Conservation (phyloP, 2,113 vertebrate genomes). For the Boleophthalmus pectinirostris region DNA sequence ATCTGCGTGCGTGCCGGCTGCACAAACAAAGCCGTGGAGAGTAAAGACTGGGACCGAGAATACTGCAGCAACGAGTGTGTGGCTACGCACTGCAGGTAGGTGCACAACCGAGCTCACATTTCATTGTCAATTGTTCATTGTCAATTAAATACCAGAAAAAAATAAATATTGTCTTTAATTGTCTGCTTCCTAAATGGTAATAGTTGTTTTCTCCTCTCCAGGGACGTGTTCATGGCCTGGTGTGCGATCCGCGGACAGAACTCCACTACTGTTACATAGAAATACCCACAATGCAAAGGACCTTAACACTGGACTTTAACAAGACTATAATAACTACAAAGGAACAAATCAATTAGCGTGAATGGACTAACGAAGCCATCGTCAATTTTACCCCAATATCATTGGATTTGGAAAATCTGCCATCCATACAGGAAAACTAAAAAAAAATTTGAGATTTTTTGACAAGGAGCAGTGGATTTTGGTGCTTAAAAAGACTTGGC, state of each 20-base stretch:
- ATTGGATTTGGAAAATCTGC: no score
- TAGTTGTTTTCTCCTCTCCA: conserved; percentile 28
- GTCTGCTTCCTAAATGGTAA: not conserved
- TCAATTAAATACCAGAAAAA: no score
- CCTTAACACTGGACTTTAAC: not conserved
- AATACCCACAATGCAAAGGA: not conserved
- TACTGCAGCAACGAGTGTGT: conserved; percentile 94
- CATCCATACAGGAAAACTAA: no score
- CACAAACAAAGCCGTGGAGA: conserved; percentile 83
- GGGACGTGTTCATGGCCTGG: conserved; percentile 82
- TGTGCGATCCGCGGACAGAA: conserved; percentile 77
- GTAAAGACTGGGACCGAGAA: conserved; percentile 90
- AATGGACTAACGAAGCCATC: not conserved
- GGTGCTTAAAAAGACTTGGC: not conserved
- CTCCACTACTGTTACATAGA: conserved; percentile 76
- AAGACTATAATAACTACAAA: not conserved
- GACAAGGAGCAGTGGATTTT: not conserved
- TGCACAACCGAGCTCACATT: not conserved
- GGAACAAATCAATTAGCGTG: conserved; percentile 10
- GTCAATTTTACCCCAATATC: conserved; percentile 27
- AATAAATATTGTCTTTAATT: not conserved
- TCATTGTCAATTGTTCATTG: no score
- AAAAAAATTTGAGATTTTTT: not conserved
- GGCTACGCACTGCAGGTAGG: conserved; percentile 89
- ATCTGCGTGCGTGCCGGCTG: conserved; percentile 88